These are phyloP conservation scores for Triplophysa rosa DNA, from an alignment of 2,113 vertebrate species.

Conservation along the genomic window DNA sequence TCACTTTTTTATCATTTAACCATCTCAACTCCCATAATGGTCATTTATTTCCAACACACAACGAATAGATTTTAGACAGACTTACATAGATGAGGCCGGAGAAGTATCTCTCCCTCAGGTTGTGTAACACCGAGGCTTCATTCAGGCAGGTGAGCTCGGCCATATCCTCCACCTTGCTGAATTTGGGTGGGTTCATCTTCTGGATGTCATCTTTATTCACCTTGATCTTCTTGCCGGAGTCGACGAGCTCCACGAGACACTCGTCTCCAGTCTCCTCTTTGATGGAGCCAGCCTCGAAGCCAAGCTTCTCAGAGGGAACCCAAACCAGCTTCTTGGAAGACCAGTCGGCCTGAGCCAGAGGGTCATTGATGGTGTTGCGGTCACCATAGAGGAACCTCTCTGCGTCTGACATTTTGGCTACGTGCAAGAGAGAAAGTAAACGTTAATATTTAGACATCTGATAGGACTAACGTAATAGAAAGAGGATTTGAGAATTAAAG, in stretches of 20 bases:
- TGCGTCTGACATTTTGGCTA: conserved; percentile 74
- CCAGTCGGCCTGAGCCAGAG: conserved; percentile 80
- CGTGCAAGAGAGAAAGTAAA: neutral
- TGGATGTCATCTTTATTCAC: conserved; percentile 80
- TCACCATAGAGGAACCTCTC: conserved; percentile 78
- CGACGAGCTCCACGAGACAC: conserved; percentile 76
- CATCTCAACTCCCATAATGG: no score
- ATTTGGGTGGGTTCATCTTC: conserved; percentile 82
- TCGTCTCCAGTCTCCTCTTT: conserved; percentile 77
- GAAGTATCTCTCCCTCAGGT: conserved; percentile 80
- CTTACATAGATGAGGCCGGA: conserved; percentile 81
- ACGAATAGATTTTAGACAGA: neutral
- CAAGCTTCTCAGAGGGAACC: conserved; percentile 77
- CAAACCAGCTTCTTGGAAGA: conserved; percentile 78
- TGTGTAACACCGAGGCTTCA: conserved; percentile 80
- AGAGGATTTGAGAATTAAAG: neutral
- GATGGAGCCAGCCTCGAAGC: conserved; percentile 74
- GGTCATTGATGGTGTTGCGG: conserved; percentile 62
- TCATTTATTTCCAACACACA: neutral
- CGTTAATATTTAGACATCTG: neutral
- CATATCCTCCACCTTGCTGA: conserved; percentile 83
- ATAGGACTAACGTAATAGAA: neutral
- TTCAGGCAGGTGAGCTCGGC: conserved; percentile 81
- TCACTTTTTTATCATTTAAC: no score
- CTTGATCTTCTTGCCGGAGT: conserved; percentile 75